Evolutionary conservation across 2,888 invertebrate species (phyloP).

Genomic region (Homarus gammarus): DNA sequence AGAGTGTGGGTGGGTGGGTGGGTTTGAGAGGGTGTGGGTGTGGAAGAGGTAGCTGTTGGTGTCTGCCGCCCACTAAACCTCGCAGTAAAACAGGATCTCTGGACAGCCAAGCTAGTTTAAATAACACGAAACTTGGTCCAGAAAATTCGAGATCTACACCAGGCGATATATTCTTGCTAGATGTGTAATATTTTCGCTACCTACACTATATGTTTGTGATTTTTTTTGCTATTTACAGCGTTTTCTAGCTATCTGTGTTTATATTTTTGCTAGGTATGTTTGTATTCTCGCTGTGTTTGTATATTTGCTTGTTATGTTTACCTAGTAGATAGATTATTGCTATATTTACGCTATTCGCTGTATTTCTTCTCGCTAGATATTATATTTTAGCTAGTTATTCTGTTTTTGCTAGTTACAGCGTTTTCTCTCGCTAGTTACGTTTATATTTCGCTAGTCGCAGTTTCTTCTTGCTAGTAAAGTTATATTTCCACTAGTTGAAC

Average conservation of each 20-base stretch:
- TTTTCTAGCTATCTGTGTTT: background rate
- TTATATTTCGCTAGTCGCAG: no score
- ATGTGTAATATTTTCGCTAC: background rate
- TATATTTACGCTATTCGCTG: no score
- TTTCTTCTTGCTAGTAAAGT: no score
- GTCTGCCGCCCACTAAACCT: slow-evolving; percentile 24
- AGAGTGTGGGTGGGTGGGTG: no score
- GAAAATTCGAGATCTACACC: background rate
- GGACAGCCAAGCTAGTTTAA: slow-evolving; percentile 11
- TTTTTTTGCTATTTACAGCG: background rate
- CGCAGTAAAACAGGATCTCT: slow-evolving; percentile 5
- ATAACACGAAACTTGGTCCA: slow-evolving; percentile 1
- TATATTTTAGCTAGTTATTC: background rate
- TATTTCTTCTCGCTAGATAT: background rate
- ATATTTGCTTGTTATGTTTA: no score
- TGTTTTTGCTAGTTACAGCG: background rate
- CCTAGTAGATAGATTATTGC: no score
- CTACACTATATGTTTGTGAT: background rate
- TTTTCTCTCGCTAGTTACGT: background rate
- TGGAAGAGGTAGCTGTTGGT: background rate
- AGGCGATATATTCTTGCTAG: background rate
- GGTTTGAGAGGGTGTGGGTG: no score
- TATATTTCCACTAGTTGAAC: no score
- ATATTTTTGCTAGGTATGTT: background rate
- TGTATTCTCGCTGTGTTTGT: no score